phyloP scores from a whole-genome alignment of 2,113 vertebrate genomes.

The Eulemur rufifrons region DNA sequence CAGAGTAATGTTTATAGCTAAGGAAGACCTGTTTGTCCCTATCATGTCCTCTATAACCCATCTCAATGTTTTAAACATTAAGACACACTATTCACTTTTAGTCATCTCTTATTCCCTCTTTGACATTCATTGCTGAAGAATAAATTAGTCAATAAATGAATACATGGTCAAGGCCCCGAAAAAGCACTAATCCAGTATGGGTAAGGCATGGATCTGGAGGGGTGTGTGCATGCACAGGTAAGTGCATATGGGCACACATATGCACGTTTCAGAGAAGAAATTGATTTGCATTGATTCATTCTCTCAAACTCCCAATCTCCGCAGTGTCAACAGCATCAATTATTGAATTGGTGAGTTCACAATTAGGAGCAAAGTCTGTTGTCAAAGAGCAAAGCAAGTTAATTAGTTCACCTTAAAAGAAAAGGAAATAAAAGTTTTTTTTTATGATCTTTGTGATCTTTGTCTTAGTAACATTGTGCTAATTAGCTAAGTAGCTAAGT shows the following conservation, averaged over 20 bases:
- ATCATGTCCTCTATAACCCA: background rate
- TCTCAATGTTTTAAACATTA: background rate
- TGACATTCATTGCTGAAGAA: background rate
- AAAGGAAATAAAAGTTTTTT: background rate
- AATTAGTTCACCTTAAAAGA: background rate
- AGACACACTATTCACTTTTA: background rate
- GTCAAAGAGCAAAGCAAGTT: background rate
- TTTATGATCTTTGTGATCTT: background rate
- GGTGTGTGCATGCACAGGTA: background rate
- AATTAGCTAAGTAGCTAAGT: background rate
- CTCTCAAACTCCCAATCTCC: background rate
- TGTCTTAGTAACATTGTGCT: background rate
- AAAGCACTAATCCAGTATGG: background rate
- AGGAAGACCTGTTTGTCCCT: background rate
- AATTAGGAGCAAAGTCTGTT: background rate
- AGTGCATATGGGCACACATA: too few species aligned
- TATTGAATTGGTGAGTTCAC: background rate
- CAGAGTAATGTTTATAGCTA: background rate
- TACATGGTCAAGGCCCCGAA: background rate
- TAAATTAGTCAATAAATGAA: constrained; percentile 32
- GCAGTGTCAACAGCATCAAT: background rate
- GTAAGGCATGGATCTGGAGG: background rate
- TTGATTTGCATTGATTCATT: background rate
- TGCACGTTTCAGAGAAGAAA: background rate
- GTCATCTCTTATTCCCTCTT: background rate